Evolutionary conservation across 2,888 invertebrate genomes (phyloP).

Genomic region (Beris chalybata): DNA sequence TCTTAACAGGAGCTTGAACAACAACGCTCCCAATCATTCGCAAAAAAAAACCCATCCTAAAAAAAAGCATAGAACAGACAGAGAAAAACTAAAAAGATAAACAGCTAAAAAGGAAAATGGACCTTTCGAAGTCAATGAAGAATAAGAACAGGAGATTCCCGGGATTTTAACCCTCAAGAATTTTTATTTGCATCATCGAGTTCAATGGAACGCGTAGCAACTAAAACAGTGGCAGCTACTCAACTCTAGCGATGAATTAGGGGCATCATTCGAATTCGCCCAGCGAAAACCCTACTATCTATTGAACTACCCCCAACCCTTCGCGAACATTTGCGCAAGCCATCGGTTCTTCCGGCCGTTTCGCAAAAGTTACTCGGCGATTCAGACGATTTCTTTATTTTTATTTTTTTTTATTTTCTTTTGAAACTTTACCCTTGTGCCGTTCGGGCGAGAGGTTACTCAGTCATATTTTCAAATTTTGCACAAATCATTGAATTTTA

Average conservation of each 20-base stretch:
- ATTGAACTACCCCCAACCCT: too few species aligned
- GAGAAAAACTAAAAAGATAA: constrained; percentile 3
- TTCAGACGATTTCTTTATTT: too few species aligned
- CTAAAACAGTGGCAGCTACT: too few species aligned
- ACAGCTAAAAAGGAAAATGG: not conserved
- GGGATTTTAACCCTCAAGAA: not conserved
- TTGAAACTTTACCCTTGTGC: too few species aligned
- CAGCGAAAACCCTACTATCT: too few species aligned
- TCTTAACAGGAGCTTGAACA: not conserved
- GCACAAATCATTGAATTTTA: constrained; percentile 40
- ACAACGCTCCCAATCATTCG: not conserved
- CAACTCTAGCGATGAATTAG: too few species aligned
- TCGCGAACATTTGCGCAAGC: too few species aligned
- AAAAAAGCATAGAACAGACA: not conserved
- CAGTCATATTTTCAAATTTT: constrained; percentile 31
- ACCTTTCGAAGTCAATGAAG: not conserved
- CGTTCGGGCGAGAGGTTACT: not conserved
- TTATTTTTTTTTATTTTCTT: too few species aligned
- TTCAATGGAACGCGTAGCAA: not conserved
- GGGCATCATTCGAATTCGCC: too few species aligned
- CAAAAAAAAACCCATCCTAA: not conserved
- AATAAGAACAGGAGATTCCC: too few species aligned
- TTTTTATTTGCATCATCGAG: constrained; percentile 1
- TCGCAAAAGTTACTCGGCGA: too few species aligned
- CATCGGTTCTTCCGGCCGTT: too few species aligned